Evolutionary conservation across 2,797 vertebrate genomes (phyloP), one percentile per base, ranked within the genome.

Genomic region (Aldrovandia affinis): DNA sequence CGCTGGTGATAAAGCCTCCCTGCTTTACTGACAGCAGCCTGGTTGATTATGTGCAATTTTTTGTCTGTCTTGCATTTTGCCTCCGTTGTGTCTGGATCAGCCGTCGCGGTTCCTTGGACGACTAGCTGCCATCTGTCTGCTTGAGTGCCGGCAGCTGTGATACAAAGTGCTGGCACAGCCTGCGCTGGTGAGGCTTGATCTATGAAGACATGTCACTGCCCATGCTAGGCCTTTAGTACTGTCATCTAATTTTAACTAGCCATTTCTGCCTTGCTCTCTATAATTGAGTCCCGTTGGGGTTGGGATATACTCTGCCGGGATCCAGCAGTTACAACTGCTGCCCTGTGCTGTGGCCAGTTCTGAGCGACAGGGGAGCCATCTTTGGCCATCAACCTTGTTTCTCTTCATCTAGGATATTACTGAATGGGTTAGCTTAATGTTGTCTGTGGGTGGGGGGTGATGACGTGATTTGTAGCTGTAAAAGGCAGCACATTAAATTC

Each of bases 201-300:
- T 81, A 39, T 39, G 54, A 15, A 36, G 79, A 50, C 42, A 33
- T 9, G 12, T 33, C 52, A 59, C 28, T 39, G 30, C 79, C 55
- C 28, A 39, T 4, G 52, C 50, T 2, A 57, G 50, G 25, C 33
- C 30, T 63, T 36, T n/a, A 82, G 50, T 36, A 83, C 30, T 9
- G 44, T 28, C 6, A n/a, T 55, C 63, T 55, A 55, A 22, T 22
- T 55, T 63, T 22, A 54, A 55, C 59, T 18, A 7, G 8, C 10
- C 2, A n/a, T 82, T 30, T 44, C 28, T 73, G 81, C 81, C n/a
- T 25, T 18, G 55, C 52, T 83, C 68, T 36, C 20, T 18, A 73
- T 78, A 85, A 83, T 85, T 81, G 42, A 84, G 55, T 63, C 55
- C 81, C 61, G 52, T 55, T 61, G 83, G 83, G 79, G 83, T 52